These are phyloP conservation scores for Ptychochromis oligacanthus DNA, from an alignment of 2,113 vertebrate genomes.

Conservation along the genomic window DNA sequence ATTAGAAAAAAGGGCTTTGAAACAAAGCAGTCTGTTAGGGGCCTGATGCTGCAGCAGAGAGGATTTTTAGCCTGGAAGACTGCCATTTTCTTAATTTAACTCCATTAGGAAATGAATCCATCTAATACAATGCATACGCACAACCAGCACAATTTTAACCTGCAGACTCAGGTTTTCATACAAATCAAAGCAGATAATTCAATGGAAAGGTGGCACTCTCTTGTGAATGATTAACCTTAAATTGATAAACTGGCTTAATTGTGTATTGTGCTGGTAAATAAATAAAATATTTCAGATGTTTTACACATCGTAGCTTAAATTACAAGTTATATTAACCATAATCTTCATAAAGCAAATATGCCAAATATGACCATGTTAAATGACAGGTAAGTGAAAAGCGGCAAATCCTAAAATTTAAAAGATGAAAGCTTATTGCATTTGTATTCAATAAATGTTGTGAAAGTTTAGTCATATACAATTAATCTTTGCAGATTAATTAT, in stretches of 20 bases:
- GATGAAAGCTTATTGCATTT: neutral
- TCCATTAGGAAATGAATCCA: slow-evolving; percentile 37
- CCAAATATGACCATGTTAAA: neutral
- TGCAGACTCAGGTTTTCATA: slow-evolving; percentile 18
- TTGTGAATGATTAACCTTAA: slow-evolving; percentile 9
- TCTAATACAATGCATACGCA: slow-evolving; percentile 20
- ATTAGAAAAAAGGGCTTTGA: slow-evolving; percentile 61
- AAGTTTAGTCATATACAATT: too few relatives aligned
- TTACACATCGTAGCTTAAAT: neutral
- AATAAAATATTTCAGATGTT: fast-evolving
- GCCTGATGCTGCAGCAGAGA: slow-evolving; percentile 15
- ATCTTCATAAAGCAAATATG: neutral
- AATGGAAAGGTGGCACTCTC: neutral
- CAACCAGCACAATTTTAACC: slow-evolving; percentile 14
- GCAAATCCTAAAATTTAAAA: neutral
- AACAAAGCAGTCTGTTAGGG: slow-evolving; percentile 35
- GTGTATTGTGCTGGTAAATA: neutral
- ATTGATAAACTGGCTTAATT: neutral
- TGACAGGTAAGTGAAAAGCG: neutral
- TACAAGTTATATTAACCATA: neutral
- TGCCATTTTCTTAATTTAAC: slow-evolving; percentile 36
- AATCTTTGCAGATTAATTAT: neutral
- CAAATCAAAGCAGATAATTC: slow-evolving; percentile 3
- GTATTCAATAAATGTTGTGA: neutral
- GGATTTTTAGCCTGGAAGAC: slow-evolving; percentile 23